A percentile compares a stretch with the other conserved stretches of the same genome.
Conservation (phyloP, 92 coral and sea anemone genomes). For the Pocillopora grandis region DNA sequence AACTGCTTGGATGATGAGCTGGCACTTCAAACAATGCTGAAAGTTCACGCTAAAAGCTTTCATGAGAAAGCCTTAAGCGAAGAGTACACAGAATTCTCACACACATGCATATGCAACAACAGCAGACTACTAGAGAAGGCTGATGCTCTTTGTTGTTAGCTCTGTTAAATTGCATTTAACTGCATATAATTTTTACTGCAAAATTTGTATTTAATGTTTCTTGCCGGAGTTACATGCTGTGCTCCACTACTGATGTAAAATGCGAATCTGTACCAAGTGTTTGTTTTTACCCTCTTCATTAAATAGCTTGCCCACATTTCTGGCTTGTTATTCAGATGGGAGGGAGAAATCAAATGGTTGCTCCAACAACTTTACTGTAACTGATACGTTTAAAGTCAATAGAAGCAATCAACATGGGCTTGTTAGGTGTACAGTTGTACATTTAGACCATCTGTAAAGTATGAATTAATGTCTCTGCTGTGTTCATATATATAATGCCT, state of each 20-base stretch:
- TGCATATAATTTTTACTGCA: no score
- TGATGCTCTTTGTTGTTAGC: no score
- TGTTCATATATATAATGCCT: background rate
- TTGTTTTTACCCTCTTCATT: conserved; percentile 26
- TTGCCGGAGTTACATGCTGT: no score
- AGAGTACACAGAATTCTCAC: no score
- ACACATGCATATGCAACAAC: no score
- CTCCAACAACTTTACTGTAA: conserved; percentile 31
- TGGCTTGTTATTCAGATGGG: conserved; percentile 44
- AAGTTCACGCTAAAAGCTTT: no score
- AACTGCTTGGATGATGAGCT: no score
- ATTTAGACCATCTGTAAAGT: background rate
- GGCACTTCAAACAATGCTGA: no score
- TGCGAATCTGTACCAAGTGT: background rate
- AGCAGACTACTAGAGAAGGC: no score
- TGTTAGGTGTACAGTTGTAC: background rate
- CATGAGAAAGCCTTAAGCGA: no score
- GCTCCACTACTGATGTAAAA: background rate
- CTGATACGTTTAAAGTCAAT: conserved; percentile 11
- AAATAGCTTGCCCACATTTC: conserved; percentile 20
- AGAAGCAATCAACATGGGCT: conserved; percentile 15
- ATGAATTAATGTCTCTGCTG: background rate
- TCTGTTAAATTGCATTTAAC: no score
- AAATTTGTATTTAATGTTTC: no score
- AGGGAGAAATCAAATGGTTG: conserved; percentile 18